Evolutionary conservation across 2,113 vertebrate genomes (phyloP), one percentile per base, ranked within the genome.

Genomic region (Sinocyclocheilus anophthalmus): DNA sequence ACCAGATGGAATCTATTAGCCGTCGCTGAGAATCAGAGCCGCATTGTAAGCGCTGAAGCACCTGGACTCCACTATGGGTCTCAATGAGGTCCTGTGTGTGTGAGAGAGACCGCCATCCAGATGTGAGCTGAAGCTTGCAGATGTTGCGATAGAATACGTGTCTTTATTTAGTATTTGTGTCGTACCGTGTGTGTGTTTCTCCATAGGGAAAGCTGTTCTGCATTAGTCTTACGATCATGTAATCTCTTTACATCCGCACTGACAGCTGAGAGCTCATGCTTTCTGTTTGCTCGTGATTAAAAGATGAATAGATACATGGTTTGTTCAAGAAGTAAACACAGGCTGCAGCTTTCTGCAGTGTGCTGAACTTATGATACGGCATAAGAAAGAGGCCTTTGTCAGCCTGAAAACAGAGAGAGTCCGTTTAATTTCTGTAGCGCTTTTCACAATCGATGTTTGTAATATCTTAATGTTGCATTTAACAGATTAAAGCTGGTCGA

Each of bases 1-100:
- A 69, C 42, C 80, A 81, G 80, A 67, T 81, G 80, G 80, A 81
- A 67, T 81, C 80, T 30, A 81, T 81, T 81, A 81, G n/a, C 14
- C 42, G 30, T 67, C 42, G 61, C 80, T 18, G 80, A 81, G 80
- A 69, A 81, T 67, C 80, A 81, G 80, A 67, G 80, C 80, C 24
- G 39, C 80, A 50, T 81, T 81, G 61, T 81, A 33, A 26, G 37
- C n/a, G 24, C 30, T 13, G 24, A 33, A 81, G 37, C 80, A 81
- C 80, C 80, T 81, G 80, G 80, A 48, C 80, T 69, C 39, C 61
- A 33, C 61, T 81, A 24, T 65, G 72, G 7, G 57, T 61, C 57
- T 61, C 57, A n/a, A n/a, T 61, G 57, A 61, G 57, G 57, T n/a
- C 57, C 57, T 77, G 83, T 50, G 73, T n/a, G 67, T 84, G 48